A percentile compares a stretch with the other conserved stretches of the same genome.
Conservation (phyloP, 2,888 invertebrate genomes). For the Acronicta aceris region DNA sequence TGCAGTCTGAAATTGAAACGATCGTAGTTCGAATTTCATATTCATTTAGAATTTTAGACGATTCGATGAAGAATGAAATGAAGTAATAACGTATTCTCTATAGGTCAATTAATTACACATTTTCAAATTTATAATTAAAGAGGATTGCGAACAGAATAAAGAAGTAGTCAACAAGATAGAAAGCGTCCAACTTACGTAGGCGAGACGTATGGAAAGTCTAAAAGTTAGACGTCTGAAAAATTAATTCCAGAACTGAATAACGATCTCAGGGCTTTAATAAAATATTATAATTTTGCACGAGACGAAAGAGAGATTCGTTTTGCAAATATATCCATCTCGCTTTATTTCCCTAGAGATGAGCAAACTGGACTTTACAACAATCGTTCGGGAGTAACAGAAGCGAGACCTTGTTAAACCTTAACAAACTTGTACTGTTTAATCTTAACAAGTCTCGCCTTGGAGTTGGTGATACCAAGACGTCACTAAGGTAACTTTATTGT, state of each 20-base stretch:
- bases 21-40: neutral
- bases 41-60: too few species aligned
- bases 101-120: conserved; percentile 25
- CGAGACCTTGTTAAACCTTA: conserved; percentile 73
- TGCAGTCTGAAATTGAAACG: neutral
- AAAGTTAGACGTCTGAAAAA: conserved; percentile 49
- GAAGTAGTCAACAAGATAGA: conserved; percentile 42
- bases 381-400: conserved; percentile 72
- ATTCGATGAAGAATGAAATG: too few species aligned
- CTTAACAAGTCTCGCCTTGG: conserved; percentile 67
- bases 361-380: conserved; percentile 74
- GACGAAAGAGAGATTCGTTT: conserved; percentile 65
- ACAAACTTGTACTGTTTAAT: conserved; percentile 77
- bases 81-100: too few species aligned
- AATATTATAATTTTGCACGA: conserved; percentile 63
- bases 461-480: conserved; percentile 63
- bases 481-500: conserved; percentile 65
- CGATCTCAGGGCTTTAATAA: conserved; percentile 56
- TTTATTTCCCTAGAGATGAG: conserved; percentile 77
- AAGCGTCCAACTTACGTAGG: conserved; percentile 38
- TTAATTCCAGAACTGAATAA: conserved; percentile 46
- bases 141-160: conserved; percentile 30
- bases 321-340: conserved; percentile 72
- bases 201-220: conserved; percentile 39
- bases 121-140: conserved; percentile 28